Evolutionary conservation across 2,888 invertebrate species (phyloP).

Genomic region (Yponomeuta evonymella): DNA sequence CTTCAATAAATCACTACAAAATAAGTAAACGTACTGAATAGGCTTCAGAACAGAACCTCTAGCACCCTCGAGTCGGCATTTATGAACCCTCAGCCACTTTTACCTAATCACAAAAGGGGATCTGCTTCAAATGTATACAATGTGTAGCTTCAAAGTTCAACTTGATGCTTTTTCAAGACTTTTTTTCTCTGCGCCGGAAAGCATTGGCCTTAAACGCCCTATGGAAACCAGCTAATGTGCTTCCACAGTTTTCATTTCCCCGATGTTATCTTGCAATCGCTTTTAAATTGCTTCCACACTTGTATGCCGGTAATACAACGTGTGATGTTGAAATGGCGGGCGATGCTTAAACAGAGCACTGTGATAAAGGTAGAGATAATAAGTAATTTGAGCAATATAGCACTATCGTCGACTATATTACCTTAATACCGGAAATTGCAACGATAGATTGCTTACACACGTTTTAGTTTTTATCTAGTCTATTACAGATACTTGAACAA

Average conservation of each 20-base stretch:
- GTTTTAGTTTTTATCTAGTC: not conserved
- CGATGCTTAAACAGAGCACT: not conserved
- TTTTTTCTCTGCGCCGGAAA: no score
- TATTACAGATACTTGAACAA: not conserved
- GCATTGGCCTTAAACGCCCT: no score
- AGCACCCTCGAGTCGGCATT: no score
- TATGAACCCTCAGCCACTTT: no score
- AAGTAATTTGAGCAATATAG: not conserved
- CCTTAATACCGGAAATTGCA: constrained; percentile 8
- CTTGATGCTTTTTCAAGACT: no score
- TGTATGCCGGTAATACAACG: not conserved
- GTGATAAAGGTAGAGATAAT: constrained; percentile 8
- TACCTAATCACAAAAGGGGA: no score
- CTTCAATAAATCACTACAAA: no score
- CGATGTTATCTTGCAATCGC: constrained; percentile 1
- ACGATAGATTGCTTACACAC: not conserved
- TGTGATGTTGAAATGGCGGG: not conserved
- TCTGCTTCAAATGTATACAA: no score
- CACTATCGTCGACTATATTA: not conserved
- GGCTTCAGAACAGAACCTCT: no score
- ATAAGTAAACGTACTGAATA: no score
- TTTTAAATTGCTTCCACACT: constrained; percentile 1
- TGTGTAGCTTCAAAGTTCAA: no score
- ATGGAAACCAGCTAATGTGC: not conserved
- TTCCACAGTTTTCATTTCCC: not conserved